phyloP scores from a whole-genome alignment of 2,113 vertebrate genomes.

The crab-eating macaque (Macaca fascicularis) region DNA sequence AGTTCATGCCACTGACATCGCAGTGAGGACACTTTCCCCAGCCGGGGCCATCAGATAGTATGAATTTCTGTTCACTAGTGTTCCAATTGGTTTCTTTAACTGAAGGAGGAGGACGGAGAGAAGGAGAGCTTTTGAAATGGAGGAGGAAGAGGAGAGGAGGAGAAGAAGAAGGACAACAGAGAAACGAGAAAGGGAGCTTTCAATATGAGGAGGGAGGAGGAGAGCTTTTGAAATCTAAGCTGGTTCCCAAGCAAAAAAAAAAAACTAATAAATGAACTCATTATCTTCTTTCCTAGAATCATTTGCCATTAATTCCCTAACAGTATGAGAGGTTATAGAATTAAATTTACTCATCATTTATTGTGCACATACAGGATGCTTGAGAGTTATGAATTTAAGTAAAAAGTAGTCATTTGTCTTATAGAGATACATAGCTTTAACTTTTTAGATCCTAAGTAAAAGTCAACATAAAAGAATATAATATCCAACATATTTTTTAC shows the following conservation, averaged over 20 bases:
- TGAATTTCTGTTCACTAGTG: not conserved
- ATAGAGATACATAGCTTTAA: not conserved
- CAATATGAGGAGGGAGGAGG: not conserved
- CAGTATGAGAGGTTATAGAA: slow-evolving; percentile 14
- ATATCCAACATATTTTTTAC: not conserved
- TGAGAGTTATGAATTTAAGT: slow-evolving; percentile 41
- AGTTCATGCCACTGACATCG: not conserved
- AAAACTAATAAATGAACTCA: slow-evolving; percentile 37
- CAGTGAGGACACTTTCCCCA: not conserved
- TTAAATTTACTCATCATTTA: slow-evolving; percentile 50
- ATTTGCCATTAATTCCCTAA: slow-evolving; percentile 18
- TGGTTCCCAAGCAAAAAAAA: slow-evolving; percentile 39
- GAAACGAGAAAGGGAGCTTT: too few relatives aligned
- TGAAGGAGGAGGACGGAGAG: accelerated
- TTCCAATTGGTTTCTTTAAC: not conserved
- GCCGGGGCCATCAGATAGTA: accelerated
- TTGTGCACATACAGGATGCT: not conserved
- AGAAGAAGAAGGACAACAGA: too few relatives aligned
- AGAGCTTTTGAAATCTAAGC: not conserved
- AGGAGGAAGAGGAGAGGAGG: not conserved
- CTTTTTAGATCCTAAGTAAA: slow-evolving; percentile 38
- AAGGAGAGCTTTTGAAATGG: not conserved
- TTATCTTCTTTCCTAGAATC: slow-evolving; percentile 32
- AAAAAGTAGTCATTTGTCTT: slow-evolving; percentile 45
- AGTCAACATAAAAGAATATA: slow-evolving; percentile 26